Percentiles rank a stretch among this genome's conserved stretches.
Conservation (phyloP, 2,113 vertebrate species). For the Tupaia tana region DNA sequence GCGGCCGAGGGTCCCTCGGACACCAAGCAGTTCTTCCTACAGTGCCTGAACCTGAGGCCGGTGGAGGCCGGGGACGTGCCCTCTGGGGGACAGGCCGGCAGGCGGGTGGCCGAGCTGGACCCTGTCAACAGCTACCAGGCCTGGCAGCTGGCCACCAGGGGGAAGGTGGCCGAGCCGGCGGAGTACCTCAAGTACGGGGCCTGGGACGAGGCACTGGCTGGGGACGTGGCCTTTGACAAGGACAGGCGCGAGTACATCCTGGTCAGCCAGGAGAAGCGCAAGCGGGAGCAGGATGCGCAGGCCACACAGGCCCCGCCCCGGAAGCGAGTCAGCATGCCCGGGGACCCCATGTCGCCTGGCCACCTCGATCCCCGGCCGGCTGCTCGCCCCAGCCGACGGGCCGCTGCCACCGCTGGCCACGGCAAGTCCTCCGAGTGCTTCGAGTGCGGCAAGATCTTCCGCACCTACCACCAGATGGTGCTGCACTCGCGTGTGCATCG, state of each 20-base stretch:
- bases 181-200: conserved; percentile 90
- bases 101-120: conserved; percentile 93
- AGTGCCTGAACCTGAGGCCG: conserved; percentile 90
- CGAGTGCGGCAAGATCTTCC: conserved; percentile 96
- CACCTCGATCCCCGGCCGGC: conserved; percentile 91
- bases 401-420: conserved; percentile 78
- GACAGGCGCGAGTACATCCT: conserved; percentile 92
- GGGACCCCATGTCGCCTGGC: conserved; percentile 86
- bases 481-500: conserved; percentile 95
- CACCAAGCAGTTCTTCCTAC: conserved; percentile 91
- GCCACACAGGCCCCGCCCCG: conserved; percentile 82
- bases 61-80: conserved; percentile 80
- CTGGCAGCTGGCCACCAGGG: conserved; percentile 96
- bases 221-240: conserved; percentile 91
- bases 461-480: conserved; percentile 97
- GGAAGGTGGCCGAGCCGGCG: conserved; percentile 92
- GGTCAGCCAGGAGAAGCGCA: conserved; percentile 92
- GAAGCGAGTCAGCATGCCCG: conserved; percentile 80
- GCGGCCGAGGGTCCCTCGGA: conserved; percentile 75
- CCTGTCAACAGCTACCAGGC: conserved; percentile 97
- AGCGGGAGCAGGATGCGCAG: conserved; percentile 87
- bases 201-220: conserved; percentile 88
- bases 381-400: conserved; percentile 89
- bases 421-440: conserved; percentile 95
- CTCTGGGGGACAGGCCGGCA: conserved; percentile 84